Conservation (phyloP, 2,797 vertebrate species). For the Muscicapa striata region DNA sequence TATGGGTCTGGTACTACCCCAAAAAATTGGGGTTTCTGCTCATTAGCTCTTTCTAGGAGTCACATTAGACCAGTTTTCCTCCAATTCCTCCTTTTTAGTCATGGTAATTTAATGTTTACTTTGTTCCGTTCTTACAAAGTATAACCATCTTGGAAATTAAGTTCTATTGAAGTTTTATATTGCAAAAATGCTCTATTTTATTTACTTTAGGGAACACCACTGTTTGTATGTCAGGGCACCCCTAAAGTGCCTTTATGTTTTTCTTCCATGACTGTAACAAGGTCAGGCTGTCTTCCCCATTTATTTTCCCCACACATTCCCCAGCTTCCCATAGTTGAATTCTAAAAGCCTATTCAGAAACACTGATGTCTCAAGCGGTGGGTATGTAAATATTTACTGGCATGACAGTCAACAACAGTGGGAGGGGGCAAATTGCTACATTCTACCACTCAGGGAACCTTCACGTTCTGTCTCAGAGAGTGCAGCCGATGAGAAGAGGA, state of each 20-base stretch:
- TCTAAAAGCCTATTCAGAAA: not conserved
- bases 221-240: not conserved
- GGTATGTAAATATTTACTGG: constrained; percentile 78
- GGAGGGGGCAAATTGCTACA: constrained; percentile 64
- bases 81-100: not conserved
- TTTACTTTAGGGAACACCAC: not conserved
- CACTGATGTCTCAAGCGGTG: constrained; percentile 18
- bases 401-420: constrained; percentile 41
- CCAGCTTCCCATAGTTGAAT: not conserved
- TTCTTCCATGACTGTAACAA: not conserved
- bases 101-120: not conserved
- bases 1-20: not conserved
- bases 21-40: not conserved
- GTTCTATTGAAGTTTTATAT: not conserved
- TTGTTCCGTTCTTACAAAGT: not conserved
- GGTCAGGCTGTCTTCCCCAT: not conserved
- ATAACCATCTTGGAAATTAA: not conserved
- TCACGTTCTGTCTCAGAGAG: constrained; percentile 57
- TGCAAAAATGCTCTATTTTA: not conserved
- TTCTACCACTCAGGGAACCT: constrained; percentile 49
- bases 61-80: not conserved
- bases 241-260: not conserved
- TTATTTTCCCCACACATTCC: not conserved
- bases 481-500: constrained; percentile 26
- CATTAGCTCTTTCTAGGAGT: not conserved